Evolutionary conservation across 2,797 vertebrate genomes (phyloP).

Genomic region (Cheirogaleus major): DNA sequence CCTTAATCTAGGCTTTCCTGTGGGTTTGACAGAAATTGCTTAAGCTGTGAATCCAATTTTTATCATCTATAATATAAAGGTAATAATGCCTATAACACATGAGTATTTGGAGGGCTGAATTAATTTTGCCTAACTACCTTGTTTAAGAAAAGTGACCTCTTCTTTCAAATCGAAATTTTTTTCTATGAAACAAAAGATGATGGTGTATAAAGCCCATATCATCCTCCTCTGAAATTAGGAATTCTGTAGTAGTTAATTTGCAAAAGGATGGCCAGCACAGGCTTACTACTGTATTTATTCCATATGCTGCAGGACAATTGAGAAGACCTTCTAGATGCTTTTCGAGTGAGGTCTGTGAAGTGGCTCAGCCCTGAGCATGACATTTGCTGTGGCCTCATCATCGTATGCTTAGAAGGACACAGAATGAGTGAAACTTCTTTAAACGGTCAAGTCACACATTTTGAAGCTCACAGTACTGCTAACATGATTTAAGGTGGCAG

Average conservation of each 20-base stretch:
- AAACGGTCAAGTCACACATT: not conserved
- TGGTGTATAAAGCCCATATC: not conserved
- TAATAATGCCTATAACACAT: not conserved
- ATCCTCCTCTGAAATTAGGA: not conserved
- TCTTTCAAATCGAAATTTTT: not conserved
- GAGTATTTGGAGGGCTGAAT: not conserved
- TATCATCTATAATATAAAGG: not conserved
- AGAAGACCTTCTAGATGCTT: not conserved
- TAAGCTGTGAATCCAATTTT: not conserved
- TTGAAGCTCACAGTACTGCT: not conserved
- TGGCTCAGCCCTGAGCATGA: not conserved
- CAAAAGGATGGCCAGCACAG: not conserved
- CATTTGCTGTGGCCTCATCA: not conserved
- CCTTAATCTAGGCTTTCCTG: not conserved
- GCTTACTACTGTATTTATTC: not conserved
- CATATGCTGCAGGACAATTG: not conserved
- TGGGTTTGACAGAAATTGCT: not conserved
- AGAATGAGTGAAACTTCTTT: not conserved
- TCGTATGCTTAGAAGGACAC: not conserved
- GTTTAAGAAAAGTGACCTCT: not conserved
- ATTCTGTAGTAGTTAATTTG: not conserved
- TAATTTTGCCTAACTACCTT: not conserved
- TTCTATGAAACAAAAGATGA: not conserved
- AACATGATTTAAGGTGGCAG: slow-evolving; percentile 21
- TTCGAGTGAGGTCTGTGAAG: not conserved